These are phyloP conservation scores for Electrona antarctica DNA, from an alignment of 2,113 vertebrate genomes.

Conservation along the genomic window DNA sequence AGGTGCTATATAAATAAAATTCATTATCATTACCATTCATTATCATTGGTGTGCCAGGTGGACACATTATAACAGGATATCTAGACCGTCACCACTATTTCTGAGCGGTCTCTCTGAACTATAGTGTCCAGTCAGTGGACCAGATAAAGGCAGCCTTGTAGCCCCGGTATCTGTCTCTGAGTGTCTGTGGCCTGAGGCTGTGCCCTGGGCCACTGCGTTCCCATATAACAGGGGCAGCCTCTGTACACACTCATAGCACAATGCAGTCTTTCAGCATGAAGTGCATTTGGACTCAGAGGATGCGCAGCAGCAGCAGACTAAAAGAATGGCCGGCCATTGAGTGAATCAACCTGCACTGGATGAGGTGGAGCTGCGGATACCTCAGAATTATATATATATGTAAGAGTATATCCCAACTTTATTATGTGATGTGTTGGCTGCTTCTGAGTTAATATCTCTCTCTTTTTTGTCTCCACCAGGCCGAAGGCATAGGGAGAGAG, in stretches of 20 bases:
- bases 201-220: constrained; percentile 30
- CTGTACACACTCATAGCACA: constrained; percentile 62
- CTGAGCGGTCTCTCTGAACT: constrained; percentile 40
- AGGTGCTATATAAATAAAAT: too few species aligned
- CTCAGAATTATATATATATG: not conserved
- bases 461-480: too few species aligned
- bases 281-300: constrained; percentile 21
- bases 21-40: too few species aligned
- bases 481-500: too few species aligned
- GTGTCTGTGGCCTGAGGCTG: constrained; percentile 17
- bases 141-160: constrained; percentile 64
- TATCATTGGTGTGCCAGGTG: constrained; percentile 26
- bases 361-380: not conserved
- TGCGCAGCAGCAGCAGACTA: constrained; percentile 28
- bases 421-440: too few species aligned
- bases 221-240: constrained; percentile 48
- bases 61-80: constrained; percentile 30
- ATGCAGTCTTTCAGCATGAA: constrained; percentile 59
- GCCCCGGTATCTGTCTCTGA: constrained; percentile 31
- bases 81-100: constrained; percentile 25
- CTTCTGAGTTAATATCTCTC: too few species aligned
- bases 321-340: constrained; percentile 29
- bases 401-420: too few species aligned
- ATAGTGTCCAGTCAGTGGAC: constrained; percentile 47
- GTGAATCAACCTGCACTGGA: constrained; percentile 7